Evolutionary conservation across 2,797 vertebrate genomes (phyloP), one percentile per base, ranked within the genome.

Genomic region (Enteromius paludinosus): DNA sequence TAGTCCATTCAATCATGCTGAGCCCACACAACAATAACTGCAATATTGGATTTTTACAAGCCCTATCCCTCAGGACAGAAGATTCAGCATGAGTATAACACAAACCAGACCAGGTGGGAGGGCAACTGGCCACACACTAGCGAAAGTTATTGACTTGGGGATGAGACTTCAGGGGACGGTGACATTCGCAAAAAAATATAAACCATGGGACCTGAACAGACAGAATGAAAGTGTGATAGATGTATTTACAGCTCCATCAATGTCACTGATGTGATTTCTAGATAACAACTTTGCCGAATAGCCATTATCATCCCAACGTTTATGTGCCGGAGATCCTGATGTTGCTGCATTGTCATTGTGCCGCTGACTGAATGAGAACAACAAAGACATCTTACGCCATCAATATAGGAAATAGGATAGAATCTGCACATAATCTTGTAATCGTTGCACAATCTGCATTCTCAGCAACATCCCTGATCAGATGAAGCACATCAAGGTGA

Each of bases 1-100:
- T n/a, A 69, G 78, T 86, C 81, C 85, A 82, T 87, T 86, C 78
- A 87, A 89, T 86, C 84, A 85, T n/a, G 45, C 81, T 81, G 77
- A 85, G 79, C 83, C 84, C 86, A 83, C 83, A 85, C 82, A 86
- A 83, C 86, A 88, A 88, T 88, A 88, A 86, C 83, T 71, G 61
- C 83, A 84, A 87, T 86, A 89, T 89, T 89, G 86, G 85, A 87
- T 89, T 87, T 86, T 85, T 71, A 59, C 59, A 47, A 85, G 81
- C 74, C 78, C 80, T 85, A 76, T 86, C 83, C 66, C 86, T 66
- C 64, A 82, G 84, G 86, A 87, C 59, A 79, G 74, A 68, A 82
- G 82, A 72, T 78, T 83, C 81, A 79, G 81, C 72, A 64, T 52
- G 71, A 83, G 76, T 81, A 86, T 79, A 79, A 78, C 79, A 64